Base-by-base conservation (phyloP, 2,797 vertebrate species). In the Siniperca scherzeri region DNA sequence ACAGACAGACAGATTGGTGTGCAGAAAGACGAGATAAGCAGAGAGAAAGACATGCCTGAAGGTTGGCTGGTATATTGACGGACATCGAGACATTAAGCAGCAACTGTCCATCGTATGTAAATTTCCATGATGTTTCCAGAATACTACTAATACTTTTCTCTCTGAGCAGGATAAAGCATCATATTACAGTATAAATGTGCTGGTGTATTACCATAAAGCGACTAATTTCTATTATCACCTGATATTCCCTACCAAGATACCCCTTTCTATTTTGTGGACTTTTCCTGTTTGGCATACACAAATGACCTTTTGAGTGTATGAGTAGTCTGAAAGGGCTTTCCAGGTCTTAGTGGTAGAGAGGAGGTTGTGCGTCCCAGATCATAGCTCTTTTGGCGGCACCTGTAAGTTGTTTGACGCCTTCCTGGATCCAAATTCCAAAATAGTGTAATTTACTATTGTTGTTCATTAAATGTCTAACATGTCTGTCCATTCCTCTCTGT, bases 21-120 rank as follows among this genome's bases (percentile, higher is more conserved):
- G 71, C 69, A 81, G 27, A 78, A 53, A 78, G 76, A 68, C 21
- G 10, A 74, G 67, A 77, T 56, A 46, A 30, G 59, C 72, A 64
- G 57, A 42, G 50, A 66, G 55, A 11, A 70, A 81, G 71, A 69
- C 62, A 6, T 38, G 74, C 55, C 66, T 70, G 42, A 53, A 66
- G 75, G 67, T 48, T 42, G 55, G 7, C 36, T 12, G 62, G 22
- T 16, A 56, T 55, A 74, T 19, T 77, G 81, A 67, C 62, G 40
- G 70, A 73, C 74, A 77, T 21, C 3, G 48, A 64, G 52, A 78
- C 40, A 36, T 42, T 44, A 30, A n/a, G 55, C 44, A 44, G 61
- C 27, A 71, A 21, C 61, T 75, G 76, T 67, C 71, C 16, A 11
- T 27, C 2, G 33, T 50, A 1, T 25, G 2, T 30, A 46, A 21